These are phyloP conservation scores for Mandrillus leucophaeus DNA, from an alignment of 2,113 vertebrate genomes.

Conservation along the genomic window DNA sequence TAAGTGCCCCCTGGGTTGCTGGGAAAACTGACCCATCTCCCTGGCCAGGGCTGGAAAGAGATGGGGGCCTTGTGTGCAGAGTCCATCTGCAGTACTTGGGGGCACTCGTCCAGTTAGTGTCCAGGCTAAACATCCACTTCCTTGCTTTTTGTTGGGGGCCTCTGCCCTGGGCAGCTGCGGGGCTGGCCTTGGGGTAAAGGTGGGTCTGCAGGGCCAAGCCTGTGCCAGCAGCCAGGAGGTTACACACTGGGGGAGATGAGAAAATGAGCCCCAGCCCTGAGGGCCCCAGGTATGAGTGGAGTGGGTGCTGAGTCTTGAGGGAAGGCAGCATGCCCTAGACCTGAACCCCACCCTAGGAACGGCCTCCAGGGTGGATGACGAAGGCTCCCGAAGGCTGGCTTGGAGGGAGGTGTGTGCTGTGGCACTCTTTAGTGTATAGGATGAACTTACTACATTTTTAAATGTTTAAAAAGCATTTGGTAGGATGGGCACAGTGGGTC, in stretches of 20 bases:
- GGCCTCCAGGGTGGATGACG: accelerated
- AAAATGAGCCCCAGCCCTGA: background rate
- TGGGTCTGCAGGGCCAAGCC: background rate
- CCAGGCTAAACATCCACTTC: background rate
- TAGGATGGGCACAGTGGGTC: too few species aligned
- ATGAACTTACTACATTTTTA: background rate
- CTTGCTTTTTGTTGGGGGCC: background rate
- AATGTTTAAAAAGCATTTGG: background rate
- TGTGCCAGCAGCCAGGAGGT: background rate
- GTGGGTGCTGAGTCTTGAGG: background rate
- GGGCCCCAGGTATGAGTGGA: background rate
- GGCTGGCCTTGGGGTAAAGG: background rate
- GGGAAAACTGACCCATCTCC: background rate
- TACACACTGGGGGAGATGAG: too few species aligned
- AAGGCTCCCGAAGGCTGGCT: accelerated
- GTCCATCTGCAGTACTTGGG: background rate
- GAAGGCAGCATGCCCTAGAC: background rate
- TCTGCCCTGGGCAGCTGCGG: accelerated
- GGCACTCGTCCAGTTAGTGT: background rate
- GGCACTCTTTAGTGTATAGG: background rate
- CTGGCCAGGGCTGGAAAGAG: too few species aligned
- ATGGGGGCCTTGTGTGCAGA: background rate
- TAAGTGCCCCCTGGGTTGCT: background rate
- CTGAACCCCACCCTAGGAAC: background rate
- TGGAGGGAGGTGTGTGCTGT: accelerated